phyloP scores from a whole-genome alignment of 2,888 invertebrate genomes.

The Hyalella azteca region DNA sequence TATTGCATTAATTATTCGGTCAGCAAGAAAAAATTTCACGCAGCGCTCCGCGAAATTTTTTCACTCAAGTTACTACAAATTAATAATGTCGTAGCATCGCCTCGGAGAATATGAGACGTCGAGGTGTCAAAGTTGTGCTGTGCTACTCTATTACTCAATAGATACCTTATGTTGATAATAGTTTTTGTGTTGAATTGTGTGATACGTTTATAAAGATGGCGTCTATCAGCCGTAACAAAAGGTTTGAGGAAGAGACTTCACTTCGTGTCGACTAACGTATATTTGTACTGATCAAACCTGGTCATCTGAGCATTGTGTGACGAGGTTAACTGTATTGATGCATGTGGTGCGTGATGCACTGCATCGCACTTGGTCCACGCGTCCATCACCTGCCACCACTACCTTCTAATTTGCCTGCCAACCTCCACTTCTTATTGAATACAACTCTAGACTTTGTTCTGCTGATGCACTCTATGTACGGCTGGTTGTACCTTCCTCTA shows the following conservation, averaged over 20 bases:
- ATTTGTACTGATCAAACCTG: too few species aligned
- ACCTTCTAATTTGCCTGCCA: constrained; percentile 3
- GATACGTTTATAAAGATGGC: background rate
- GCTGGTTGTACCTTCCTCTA: background rate
- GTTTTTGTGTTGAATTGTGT: background rate
- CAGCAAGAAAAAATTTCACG: too few species aligned
- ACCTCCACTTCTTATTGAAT: constrained; percentile 9
- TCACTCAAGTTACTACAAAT: too few species aligned
- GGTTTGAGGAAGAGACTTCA: background rate
- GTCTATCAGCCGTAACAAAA: background rate
- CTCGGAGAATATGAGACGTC: too few species aligned
- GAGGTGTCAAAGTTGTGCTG: too few species aligned
- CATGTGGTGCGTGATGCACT: background rate
- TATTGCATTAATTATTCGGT: too few species aligned
- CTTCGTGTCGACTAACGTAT: background rate
- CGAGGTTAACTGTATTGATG: background rate
- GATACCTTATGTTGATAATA: background rate
- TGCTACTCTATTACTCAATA: too few species aligned
- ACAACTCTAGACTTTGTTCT: background rate
- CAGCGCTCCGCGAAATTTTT: too few species aligned
- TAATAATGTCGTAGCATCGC: too few species aligned
- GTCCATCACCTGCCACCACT: constrained; percentile 1
- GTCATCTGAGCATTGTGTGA: background rate
- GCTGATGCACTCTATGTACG: background rate
- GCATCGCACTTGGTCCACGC: background rate